Conservation (phyloP, 1,140 invertebrate genomes). For the Musca domestica region DNA sequence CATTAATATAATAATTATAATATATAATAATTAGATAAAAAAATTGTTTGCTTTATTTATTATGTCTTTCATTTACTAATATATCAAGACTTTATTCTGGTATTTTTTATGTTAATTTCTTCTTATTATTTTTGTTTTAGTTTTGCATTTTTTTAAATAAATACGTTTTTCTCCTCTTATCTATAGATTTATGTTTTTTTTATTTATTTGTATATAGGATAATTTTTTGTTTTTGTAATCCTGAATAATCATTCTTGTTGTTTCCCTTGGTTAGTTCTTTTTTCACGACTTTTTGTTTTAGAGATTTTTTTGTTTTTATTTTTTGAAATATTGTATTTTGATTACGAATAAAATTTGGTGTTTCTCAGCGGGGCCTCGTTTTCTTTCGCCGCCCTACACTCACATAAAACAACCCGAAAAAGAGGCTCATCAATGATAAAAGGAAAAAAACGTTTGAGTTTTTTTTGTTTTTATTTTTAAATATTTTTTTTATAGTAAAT, state of each 20-base stretch:
- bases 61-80: slow-evolving; percentile 19
- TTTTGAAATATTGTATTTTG: too few species aligned
- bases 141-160: neutral
- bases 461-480: slow-evolving; percentile 9
- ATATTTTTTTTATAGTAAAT: slow-evolving; percentile 7
- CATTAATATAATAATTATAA: neutral
- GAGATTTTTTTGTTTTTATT: too few species aligned
- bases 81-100: slow-evolving; percentile 15
- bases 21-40: neutral
- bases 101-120: neutral
- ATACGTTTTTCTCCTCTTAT: slow-evolving; percentile 13
- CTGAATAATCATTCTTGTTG: neutral
- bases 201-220: neutral
- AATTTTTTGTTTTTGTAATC: slow-evolving; percentile 6
- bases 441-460: neutral
- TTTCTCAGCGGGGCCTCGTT: too few species aligned
- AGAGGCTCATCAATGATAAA: too few species aligned
- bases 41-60: neutral
- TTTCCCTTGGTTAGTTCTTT: too few species aligned
- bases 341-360: too few species aligned
- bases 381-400: too few species aligned
- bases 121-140: too few species aligned
- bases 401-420: too few species aligned
- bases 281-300: too few species aligned
- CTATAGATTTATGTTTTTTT: neutral